phyloP scores from a whole-genome alignment of 2,888 invertebrate genomes.

The Drosophila rellima region DNA sequence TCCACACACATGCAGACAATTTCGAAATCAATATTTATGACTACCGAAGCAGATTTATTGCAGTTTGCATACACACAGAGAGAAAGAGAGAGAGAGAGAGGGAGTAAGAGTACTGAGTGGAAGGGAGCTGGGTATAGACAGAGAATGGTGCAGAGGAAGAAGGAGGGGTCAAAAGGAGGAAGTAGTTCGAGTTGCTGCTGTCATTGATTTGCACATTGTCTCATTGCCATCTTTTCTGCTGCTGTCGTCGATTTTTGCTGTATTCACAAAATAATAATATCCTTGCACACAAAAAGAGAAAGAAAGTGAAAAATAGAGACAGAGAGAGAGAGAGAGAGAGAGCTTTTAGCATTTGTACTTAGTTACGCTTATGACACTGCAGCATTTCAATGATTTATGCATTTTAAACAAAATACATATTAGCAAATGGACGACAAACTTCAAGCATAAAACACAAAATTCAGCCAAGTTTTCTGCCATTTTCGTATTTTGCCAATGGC shows the following conservation, averaged over 20 bases:
- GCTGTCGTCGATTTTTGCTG: constrained; percentile 58
- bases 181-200: constrained; percentile 40
- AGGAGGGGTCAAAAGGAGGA: constrained; percentile 9
- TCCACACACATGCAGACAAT: constrained; percentile 61
- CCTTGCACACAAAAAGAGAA: constrained; percentile 38
- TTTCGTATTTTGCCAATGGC: constrained; percentile 23
- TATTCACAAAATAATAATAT: constrained; percentile 77
- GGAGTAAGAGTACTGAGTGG: constrained; percentile 20
- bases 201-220: constrained; percentile 69
- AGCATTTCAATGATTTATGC: constrained; percentile 73
- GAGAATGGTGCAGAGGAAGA: background rate
- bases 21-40: constrained; percentile 80
- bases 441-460: constrained; percentile 22
- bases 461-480: constrained; percentile 25
- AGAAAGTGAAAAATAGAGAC: background rate
- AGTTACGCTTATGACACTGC: constrained; percentile 73
- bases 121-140: background rate
- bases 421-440: constrained; percentile 55
- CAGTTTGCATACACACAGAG: constrained; percentile 44
- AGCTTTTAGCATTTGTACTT: constrained; percentile 46
- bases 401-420: constrained; percentile 72
- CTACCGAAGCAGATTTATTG: constrained; percentile 77
- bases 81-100: background rate
- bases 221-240: constrained; percentile 38
- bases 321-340: background rate